A percentile compares a stretch with the other conserved stretches of the same genome.
phyloP scores from a whole-genome alignment of 1,140 invertebrate genomes.

The Pseudoatta argentina region DNA sequence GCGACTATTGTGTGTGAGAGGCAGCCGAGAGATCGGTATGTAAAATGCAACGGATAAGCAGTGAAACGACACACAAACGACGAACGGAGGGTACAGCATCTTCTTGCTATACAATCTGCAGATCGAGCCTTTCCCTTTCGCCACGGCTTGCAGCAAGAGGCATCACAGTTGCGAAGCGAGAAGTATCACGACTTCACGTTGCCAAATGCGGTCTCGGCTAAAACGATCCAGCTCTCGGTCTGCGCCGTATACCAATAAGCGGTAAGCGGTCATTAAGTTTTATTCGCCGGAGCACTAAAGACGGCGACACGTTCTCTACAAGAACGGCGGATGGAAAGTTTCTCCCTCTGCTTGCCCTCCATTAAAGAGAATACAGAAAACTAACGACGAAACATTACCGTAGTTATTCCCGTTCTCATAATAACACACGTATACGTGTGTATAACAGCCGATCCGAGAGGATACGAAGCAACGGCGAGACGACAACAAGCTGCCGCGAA shows the following conservation, averaged over 20 bases:
- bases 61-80: constrained; percentile 6
- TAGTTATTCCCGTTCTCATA: constrained; percentile 25
- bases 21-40: neutral
- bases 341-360: neutral
- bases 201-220: constrained; percentile 32
- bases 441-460: neutral
- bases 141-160: constrained; percentile 33
- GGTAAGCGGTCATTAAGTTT: constrained; percentile 18
- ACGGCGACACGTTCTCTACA: constrained; percentile 8
- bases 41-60: neutral
- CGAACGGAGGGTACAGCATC: constrained; percentile 1
- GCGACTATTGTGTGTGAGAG: neutral
- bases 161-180: constrained; percentile 51
- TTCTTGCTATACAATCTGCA: constrained; percentile 8
- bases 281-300: neutral
- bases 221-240: constrained; percentile 17
- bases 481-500: constrained; percentile 17
- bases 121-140: constrained; percentile 54
- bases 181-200: constrained; percentile 53
- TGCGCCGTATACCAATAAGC: constrained; percentile 47
- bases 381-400: neutral
- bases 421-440: neutral
- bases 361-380: constrained; percentile 2
- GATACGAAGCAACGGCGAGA: constrained; percentile 8
- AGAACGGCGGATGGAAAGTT: constrained; percentile 30